Base-by-base conservation (phyloP, 1,140 invertebrate species). In the Temnothorax nylanderi region DNA sequence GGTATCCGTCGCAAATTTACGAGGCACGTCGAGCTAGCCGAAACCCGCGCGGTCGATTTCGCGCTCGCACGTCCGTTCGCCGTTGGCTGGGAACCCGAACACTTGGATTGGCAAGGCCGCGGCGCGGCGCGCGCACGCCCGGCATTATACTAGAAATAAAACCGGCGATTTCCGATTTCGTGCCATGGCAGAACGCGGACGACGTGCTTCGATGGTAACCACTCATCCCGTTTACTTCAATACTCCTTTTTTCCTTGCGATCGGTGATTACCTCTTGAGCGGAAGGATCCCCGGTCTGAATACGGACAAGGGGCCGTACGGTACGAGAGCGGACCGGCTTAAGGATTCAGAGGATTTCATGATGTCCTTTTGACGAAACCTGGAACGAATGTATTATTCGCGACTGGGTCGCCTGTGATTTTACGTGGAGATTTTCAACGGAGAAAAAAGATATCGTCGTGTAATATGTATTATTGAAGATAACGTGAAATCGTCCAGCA, bases 111-210 rank as follows among this genome's bases (percentile, higher is more conserved):
- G 21, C 47, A 71, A 41, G 37, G 41, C 6, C 37, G 76, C 18
- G 21, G 21, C 37, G 54, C 26, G 26, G 26, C 26, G 54, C 16
- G 37, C 64, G n/a, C 21, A 26, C n/a, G 41, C 47, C 4, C 18
- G 76, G 65, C 32, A 67, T 89, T 87, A 77, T 78, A 71, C 65
- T 18, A 72, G 64, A 26, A 90, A 90, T 87, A 90, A 90, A 90
- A 89, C 51, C 56, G 78, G 74, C 71, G 76, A 89, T 90, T 58
- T 87, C 26, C 54, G 74, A 77, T 78, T 37, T 10, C 16, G 44
- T 41, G 72, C 11, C 37, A 18, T 7, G 5, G 49, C 60, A 34
- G 75, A 65, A 49, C 26, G 26, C 26, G 21, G 16, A 67, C 18
- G 64, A 49, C 11, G 34, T 65, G 85, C 64, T 74, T 74, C 72